Base-by-base conservation (phyloP, 2,113 vertebrate genomes). In the Vimba vimba region DNA sequence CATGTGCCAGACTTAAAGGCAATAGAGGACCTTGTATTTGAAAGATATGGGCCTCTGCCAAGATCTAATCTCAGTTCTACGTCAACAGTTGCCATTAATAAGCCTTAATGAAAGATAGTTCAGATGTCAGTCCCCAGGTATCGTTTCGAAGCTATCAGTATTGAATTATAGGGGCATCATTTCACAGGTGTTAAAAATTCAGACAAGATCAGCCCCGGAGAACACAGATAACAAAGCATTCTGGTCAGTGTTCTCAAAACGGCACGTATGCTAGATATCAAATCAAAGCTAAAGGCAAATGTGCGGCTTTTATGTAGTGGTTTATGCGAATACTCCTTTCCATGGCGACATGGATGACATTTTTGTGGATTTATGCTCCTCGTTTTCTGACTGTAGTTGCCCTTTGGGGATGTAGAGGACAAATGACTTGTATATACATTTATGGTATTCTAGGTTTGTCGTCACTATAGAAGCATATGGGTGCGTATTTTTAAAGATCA, bases 1-100 rank as follows among this genome's bases (percentile, higher is more conserved):
- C 64, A 21, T 84, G 81, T 87, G 81, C 89, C 85, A 86, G 86
- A 76, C 84, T 88, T 86, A 75, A 76, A 87, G 64, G 80, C 85
- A 86, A 68, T 66, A 66, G 79, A 82, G 64, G 88, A 79, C 36
- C 84, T 81, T 89, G 79, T 83, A 79, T 83, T 79, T 87, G 84
- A 81, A 78, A 85, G 79, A 66, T 64, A 64, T 77, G 59, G 64
- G 47, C 66, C 52, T 36, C 62, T 87, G 85, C 87, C 87, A 87
- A 87, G 79, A 77, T 79, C 19, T 81, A 76, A 66, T 83, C 86
- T 83, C 55, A 71, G 81, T 33, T 76, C 43, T 73, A 55, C 73
- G 82, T 87, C 85, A 79, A 86, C 78, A 64, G 85, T 85, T 83
- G 85, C 83, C 59, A 62, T 82, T 88, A 78, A 83, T 71, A 84